Evolutionary conservation across 2,797 vertebrate species (phyloP).

Genomic region (Enteromius paludinosus): DNA sequence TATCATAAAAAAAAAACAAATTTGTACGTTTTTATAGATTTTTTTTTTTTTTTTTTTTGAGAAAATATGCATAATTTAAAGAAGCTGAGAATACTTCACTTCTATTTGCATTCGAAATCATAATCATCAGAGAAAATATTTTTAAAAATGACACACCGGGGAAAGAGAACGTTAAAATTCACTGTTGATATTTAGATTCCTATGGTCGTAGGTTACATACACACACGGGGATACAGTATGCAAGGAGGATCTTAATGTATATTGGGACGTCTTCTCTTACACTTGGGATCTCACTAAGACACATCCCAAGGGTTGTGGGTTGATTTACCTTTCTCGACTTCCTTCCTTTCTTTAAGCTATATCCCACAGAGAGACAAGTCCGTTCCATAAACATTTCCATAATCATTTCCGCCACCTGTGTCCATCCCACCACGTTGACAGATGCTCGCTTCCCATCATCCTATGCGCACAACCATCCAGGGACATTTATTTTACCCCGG

Average conservation of each 20-base stretch:
- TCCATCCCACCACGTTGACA: slow-evolving; percentile 48
- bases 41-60: neutral
- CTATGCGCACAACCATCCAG: slow-evolving; percentile 59
- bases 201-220: neutral
- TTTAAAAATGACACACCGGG: neutral
- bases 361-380: slow-evolving; percentile 32
- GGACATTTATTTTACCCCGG: slow-evolving; percentile 70
- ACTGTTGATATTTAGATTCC: neutral
- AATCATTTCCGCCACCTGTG: slow-evolving; percentile 38
- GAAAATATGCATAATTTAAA: neutral
- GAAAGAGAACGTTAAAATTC: neutral
- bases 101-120: neutral
- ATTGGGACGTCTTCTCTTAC: neutral
- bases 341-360: slow-evolving; percentile 38
- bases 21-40: neutral
- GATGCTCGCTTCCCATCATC: slow-evolving; percentile 65
- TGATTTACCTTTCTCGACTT: slow-evolving; percentile 22
- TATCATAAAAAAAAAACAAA: neutral
- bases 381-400: slow-evolving; percentile 38
- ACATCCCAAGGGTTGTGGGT: slow-evolving; percentile 20
- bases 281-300: slow-evolving; percentile 18
- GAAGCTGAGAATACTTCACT: neutral
- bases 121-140: neutral
- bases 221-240: neutral
- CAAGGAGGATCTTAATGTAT: slow-evolving; percentile 14